A percentile compares a stretch with the other conserved stretches of the same genome.
phyloP scores from a whole-genome alignment of 2,888 invertebrate genomes.

The Nomada flava region DNA sequence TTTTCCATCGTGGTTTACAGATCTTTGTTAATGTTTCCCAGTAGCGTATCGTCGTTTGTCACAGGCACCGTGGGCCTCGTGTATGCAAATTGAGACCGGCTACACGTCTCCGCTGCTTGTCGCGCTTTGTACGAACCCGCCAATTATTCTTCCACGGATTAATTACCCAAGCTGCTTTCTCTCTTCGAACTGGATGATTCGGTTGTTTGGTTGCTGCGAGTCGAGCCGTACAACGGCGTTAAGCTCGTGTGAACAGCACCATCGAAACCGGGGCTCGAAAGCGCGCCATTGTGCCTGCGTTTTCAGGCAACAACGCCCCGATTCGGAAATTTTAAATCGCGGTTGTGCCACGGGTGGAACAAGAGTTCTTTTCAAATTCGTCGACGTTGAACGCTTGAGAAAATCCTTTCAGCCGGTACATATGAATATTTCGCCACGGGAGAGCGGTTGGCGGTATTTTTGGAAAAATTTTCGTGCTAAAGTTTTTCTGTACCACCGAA shows the following conservation, averaged over 20 bases:
- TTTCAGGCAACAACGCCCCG: background rate
- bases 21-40: conserved; percentile 9
- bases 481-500: too few relatives aligned
- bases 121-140: conserved; percentile 4
- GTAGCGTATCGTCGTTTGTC: conserved; percentile 12
- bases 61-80: background rate
- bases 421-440: background rate
- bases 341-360: background rate
- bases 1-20: too few relatives aligned
- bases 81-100: conserved; percentile 33
- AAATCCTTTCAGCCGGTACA: background rate
- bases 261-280: background rate
- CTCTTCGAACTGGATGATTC: conserved; percentile 1
- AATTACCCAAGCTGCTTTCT: conserved; percentile 33
- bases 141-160: conserved; percentile 45
- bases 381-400: background rate
- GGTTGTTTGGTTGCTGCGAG: background rate
- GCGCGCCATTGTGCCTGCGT: background rate
- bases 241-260: conserved; percentile 7
- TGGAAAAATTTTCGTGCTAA: too few relatives aligned
- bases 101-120: background rate
- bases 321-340: conserved; percentile 26
- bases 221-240: background rate
- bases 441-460: background rate
- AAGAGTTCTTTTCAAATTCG: conserved; percentile 17